Conservation (phyloP, 1,140 invertebrate species). For the Scaptodrosophila lebanonensis region DNA sequence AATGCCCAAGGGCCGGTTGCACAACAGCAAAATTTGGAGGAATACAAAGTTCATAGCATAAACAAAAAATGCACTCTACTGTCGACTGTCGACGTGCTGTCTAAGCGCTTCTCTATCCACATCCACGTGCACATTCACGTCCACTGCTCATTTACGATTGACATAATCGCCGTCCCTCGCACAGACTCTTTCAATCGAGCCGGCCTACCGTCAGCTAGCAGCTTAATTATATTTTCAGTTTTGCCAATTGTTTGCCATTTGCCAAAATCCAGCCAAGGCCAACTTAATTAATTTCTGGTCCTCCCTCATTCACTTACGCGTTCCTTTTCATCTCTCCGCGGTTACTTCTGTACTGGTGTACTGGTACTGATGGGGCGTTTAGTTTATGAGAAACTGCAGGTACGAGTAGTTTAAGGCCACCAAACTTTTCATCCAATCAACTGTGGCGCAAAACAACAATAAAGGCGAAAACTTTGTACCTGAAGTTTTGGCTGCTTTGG, state of each 20-base stretch:
- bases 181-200: no score
- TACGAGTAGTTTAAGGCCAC: no score
- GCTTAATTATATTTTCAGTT: constrained; percentile 67
- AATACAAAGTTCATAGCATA: no score
- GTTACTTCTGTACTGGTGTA: not conserved
- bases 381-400: no score
- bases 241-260: constrained; percentile 52
- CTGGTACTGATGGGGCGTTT: not conserved
- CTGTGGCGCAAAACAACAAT: constrained; percentile 29
- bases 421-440: constrained; percentile 72
- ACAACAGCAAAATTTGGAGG: no score
- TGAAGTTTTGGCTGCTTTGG: constrained; percentile 31
- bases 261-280: constrained; percentile 29
- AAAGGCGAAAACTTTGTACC: constrained; percentile 68
- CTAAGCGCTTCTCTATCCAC: no score
- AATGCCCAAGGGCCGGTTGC: constrained; percentile 33
- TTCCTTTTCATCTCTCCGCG: not conserved
- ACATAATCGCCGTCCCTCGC: no score
- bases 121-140: no score
- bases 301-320: not conserved
- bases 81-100: no score
- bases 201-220: no score
- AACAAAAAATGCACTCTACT: no score
- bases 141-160: no score
- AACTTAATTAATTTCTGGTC: constrained; percentile 65